Evolutionary conservation across 2,113 vertebrate genomes (phyloP), one percentile per base, ranked within the genome.

Genomic region (Etia nguti): DNA sequence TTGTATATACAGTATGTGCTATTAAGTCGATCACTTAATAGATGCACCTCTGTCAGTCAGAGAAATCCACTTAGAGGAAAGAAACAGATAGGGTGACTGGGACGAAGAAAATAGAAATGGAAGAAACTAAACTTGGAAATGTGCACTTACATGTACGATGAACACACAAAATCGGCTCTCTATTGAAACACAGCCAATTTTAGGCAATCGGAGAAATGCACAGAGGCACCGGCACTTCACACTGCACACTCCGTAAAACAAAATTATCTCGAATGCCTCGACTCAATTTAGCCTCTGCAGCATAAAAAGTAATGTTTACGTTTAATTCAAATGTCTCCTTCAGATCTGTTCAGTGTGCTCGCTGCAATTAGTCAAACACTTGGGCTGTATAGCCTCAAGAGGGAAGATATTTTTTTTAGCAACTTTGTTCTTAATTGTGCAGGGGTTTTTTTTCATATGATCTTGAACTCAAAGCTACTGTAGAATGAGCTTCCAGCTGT

Each of bases 241-340:
- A 48, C 22, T 24, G 16, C 81, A 80, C 54, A 22, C 62, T 34
- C 52, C 0, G 34, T 73, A 43, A 56, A 65, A 55, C 29, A 10
- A 52, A 83, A 86, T 91, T 6, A 70, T 80, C 60, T 77, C 84
- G 11, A 85, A 80, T 81, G 84, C 26, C 16, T 79, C 9, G 36
- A 52, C 81, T 90, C 38, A 65, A 8, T 90, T 86, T 81, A 43
- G 22, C 18, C 52, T 38, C 15, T 24, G 5, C 38, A 54, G 50
- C 70, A 84, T 57, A 65, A 82, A 48, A 79, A 75, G 77, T 56
- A 15, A 43, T 57, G 8, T 82, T 89, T 89, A 60, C n/a, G 85
- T 81, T 85, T 84, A 38, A 83, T 86, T 77, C 34, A 88, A 90
- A 82, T 62, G 22, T 86, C 43, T 90, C 38, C 34, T 81, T 68